A percentile compares a stretch with the other conserved stretches of the same genome.
These are phyloP conservation scores for Zaprionus africanus DNA, from an alignment of 1,140 invertebrate genomes.

Conservation along the genomic window DNA sequence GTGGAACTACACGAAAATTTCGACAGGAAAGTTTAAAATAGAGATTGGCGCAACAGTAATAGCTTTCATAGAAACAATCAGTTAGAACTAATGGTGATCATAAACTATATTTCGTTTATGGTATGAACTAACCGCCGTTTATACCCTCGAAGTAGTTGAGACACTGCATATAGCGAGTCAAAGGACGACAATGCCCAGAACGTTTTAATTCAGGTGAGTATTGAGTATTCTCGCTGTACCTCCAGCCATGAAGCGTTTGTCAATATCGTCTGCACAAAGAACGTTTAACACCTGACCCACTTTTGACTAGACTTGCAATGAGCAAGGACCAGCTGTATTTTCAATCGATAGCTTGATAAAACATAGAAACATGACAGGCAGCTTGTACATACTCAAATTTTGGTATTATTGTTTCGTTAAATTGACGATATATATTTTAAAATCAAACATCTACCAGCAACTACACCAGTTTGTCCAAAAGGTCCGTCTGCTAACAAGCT, in stretches of 20 bases:
- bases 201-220: conserved; percentile 78
- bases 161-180: conserved; percentile 86
- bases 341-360: too few relatives aligned
- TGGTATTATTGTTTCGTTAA: conserved; percentile 1
- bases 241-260: conserved; percentile 88
- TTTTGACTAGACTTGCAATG: conserved; percentile 83
- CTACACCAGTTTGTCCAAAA: conserved; percentile 84
- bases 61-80: too few relatives aligned
- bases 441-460: conserved; percentile 85
- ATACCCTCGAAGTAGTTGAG: conserved; percentile 85
- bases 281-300: conserved; percentile 84
- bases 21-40: too few relatives aligned
- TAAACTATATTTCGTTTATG: conserved; percentile 46
- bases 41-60: too few relatives aligned
- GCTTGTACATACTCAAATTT: not conserved
- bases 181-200: conserved; percentile 89
- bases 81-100: too few relatives aligned
- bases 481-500: conserved; percentile 56
- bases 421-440: not conserved
- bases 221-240: conserved; percentile 71
- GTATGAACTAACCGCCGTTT: conserved; percentile 85
- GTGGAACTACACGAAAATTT: too few relatives aligned
- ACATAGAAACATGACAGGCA: conserved; percentile 11
- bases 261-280: conserved; percentile 86
- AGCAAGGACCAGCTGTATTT: conserved; percentile 68